Percentiles rank a stretch among this genome's conserved stretches.
phyloP scores from a whole-genome alignment of 2,113 vertebrate species.

The human (Homo sapiens) region DNA sequence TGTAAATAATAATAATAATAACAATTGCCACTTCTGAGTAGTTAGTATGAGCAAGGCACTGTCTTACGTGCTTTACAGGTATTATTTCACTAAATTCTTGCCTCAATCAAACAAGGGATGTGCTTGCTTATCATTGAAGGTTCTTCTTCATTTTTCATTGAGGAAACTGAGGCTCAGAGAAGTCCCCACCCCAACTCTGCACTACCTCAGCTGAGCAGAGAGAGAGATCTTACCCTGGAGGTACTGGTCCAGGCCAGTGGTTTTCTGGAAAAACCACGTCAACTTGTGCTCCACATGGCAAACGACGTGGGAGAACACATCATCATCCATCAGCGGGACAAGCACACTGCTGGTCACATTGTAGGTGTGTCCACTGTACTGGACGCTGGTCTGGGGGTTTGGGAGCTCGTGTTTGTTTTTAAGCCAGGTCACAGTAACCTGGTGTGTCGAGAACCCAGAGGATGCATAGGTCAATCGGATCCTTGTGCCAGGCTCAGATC shows the following conservation, averaged over 20 bases:
- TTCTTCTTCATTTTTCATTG: not conserved
- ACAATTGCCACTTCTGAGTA: not conserved
- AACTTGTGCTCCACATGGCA: not conserved
- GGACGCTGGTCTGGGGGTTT: not conserved
- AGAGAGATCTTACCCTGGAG: constrained; percentile 39
- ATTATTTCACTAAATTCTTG: not conserved
- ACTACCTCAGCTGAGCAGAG: not conserved
- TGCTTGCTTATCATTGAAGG: not conserved
- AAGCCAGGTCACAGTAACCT: not conserved
- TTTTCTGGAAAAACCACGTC: not conserved
- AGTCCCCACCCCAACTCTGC: not conserved
- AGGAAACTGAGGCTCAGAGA: not conserved
- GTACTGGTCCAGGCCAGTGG: not conserved
- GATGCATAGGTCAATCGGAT: not conserved
- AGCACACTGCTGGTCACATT: constrained; percentile 17
- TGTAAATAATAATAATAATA: not conserved
- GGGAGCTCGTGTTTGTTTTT: not conserved
- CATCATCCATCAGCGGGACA: not conserved
- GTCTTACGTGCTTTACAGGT: not conserved
- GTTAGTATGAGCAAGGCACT: not conserved
- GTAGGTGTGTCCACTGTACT: not conserved
- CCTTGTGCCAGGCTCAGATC: not conserved
- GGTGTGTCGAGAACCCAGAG: accelerated
- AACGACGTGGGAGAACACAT: not conserved
- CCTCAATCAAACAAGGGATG: not conserved